Base-by-base conservation (phyloP, 30 jellyfish, hydroid and myxozoan species). In the Cassiopea xamachana region DNA sequence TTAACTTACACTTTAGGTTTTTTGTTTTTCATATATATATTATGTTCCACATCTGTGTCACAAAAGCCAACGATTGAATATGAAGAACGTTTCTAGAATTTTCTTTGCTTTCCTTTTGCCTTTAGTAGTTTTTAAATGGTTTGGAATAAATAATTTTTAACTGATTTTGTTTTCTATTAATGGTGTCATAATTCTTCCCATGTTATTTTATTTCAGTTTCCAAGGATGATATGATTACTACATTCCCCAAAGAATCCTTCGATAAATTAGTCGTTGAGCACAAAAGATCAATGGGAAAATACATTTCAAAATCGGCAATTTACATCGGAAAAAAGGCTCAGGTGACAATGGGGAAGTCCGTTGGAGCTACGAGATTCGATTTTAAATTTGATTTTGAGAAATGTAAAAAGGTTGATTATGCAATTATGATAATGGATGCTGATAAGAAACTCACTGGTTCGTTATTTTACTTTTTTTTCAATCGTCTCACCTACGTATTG, bases 291-390 rank as follows among this genome's bases (percentile, higher is more conserved):
- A 69, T 48, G 48, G 92, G 92, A 2, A 70, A 69, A 0, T 84
- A 84, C 85, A 50, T 84, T 18, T 77, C 84, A 1, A 84, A 84
- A 7, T 84, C 92, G 6, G 92, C 85, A 69, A 85, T 84, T 2
- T 84, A 45, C 60, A 50, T 71, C 62, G 92, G 92, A 18, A 84
- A 84, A 78, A 84, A 84, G 59, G 92, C 92, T 9, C 92, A 84
- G 55, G 72, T 84, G 16, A 72, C 82, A 8, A 84, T 84, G 92
- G 92, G 92, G 4, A 84, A 84, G 49, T 82, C 92, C 1, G 62
- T 84, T 18, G 92, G 92, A 14, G 78, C 55, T 6, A 84, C 92
- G 17, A 73, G 78, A 59, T 84, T 45, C 61, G 92, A 84, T 62
- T 84, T 84, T 78, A 84, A 84, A 60, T 67, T 69, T n/a, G 92